Conservation (phyloP, 2,113 vertebrate species). For the Noturus placidus region DNA sequence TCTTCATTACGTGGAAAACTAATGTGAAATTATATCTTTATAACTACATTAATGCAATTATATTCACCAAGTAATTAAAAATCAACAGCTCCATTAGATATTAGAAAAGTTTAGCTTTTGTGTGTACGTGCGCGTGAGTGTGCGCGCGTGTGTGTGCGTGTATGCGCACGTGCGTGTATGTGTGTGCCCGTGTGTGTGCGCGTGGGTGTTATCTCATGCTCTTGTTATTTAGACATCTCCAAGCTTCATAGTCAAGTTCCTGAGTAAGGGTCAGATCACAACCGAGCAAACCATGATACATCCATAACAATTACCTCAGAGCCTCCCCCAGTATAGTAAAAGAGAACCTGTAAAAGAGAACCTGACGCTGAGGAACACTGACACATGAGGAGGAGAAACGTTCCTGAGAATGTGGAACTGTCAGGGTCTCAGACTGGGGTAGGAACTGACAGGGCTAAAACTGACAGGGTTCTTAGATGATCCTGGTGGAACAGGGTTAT, state of each 20-base stretch:
- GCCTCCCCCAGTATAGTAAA: no score
- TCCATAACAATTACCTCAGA: background rate
- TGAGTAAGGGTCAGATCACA: background rate
- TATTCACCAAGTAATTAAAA: background rate
- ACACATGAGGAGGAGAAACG: background rate
- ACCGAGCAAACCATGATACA: background rate
- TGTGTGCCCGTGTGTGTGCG: background rate
- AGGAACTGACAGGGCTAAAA: background rate
- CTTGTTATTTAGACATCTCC: background rate
- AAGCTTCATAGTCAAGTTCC: background rate
- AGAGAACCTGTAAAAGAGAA: background rate
- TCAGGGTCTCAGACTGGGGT: background rate
- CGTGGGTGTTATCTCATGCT: background rate
- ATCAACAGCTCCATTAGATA: background rate
- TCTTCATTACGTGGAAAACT: no score
- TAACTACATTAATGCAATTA: background rate
- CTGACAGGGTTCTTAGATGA: background rate
- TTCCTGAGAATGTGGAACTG: background rate
- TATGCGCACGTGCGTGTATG: background rate
- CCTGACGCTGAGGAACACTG: background rate
- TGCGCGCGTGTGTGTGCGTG: background rate
- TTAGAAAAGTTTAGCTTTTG: background rate
- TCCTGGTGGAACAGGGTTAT: no score
- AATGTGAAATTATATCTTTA: background rate
- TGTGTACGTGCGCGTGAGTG: background rate